These are phyloP conservation scores for Graptemys geographica DNA, from an alignment of 2,797 vertebrate species.

Conservation along the genomic window DNA sequence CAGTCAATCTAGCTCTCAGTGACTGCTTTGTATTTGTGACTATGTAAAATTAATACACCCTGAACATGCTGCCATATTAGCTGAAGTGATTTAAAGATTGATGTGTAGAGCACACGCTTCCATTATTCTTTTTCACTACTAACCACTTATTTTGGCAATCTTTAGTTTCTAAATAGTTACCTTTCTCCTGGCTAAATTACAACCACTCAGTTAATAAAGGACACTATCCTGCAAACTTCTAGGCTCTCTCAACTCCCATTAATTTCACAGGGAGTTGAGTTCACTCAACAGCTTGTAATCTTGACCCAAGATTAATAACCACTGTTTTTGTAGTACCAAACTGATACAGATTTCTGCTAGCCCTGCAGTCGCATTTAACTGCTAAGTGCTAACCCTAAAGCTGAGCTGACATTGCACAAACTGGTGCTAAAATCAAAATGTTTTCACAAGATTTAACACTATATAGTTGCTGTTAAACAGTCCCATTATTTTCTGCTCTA, in stretches of 20 bases:
- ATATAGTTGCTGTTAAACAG: neutral
- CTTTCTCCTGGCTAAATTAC: neutral
- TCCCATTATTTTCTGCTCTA: neutral
- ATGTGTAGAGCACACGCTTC: neutral
- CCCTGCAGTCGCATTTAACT: neutral
- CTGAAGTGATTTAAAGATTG: neutral
- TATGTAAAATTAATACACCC: neutral
- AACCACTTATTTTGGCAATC: neutral
- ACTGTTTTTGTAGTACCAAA: neutral
- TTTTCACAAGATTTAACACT: neutral
- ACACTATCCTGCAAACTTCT: neutral
- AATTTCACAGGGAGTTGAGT: neutral
- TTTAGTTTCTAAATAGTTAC: neutral
- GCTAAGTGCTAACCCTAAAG: neutral
- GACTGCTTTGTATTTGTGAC: neutral
- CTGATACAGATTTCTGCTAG: neutral
- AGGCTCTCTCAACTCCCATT: neutral
- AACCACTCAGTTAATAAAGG: slow-evolving; percentile 6
- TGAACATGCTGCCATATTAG: neutral
- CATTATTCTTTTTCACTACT: neutral
- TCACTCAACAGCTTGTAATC: neutral
- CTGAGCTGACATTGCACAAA: neutral
- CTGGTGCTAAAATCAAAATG: neutral
- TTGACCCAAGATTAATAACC: neutral
- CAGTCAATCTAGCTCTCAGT: neutral